Evolutionary conservation across 1,140 invertebrate genomes (phyloP).

Genomic region (Trinorchestia longiramus): DNA sequence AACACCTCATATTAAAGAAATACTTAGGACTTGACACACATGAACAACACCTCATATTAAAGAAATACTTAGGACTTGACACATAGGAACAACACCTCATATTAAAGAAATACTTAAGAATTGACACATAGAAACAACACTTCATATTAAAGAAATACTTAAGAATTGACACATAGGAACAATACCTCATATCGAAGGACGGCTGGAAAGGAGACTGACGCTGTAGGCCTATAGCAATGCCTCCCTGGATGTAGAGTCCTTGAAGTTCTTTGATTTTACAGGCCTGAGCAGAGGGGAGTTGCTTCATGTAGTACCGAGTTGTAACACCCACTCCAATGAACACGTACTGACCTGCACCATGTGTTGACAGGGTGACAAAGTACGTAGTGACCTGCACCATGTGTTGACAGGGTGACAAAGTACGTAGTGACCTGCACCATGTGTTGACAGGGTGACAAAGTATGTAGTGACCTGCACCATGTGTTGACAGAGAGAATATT

Average conservation of each 20-base stretch:
- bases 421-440: not conserved
- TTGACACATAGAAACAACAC: not conserved
- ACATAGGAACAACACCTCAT: not conserved
- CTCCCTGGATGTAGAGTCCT: conserved; percentile 58
- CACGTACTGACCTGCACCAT: conserved; percentile 61
- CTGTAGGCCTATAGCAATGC: conserved; percentile 64
- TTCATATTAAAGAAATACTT: not conserved
- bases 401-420: too few relatives aligned
- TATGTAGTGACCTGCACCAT: too few relatives aligned
- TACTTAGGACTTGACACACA: not conserved
- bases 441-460: not conserved
- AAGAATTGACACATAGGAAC: not conserved
- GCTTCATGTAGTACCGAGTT: conserved; percentile 61
- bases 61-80: not conserved
- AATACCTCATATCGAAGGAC: conserved; percentile 61
- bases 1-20: not conserved
- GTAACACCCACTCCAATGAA: conserved; percentile 65
- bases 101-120: not conserved
- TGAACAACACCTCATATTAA: not conserved
- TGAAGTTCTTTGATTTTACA: conserved; percentile 62
- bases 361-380: not conserved
- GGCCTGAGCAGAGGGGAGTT: conserved; percentile 49
- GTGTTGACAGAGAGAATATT: too few relatives aligned
- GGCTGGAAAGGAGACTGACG: conserved; percentile 60
- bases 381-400: not conserved